phyloP scores from a whole-genome alignment of 2,797 vertebrate species.

The Sebastes paucispinis region DNA sequence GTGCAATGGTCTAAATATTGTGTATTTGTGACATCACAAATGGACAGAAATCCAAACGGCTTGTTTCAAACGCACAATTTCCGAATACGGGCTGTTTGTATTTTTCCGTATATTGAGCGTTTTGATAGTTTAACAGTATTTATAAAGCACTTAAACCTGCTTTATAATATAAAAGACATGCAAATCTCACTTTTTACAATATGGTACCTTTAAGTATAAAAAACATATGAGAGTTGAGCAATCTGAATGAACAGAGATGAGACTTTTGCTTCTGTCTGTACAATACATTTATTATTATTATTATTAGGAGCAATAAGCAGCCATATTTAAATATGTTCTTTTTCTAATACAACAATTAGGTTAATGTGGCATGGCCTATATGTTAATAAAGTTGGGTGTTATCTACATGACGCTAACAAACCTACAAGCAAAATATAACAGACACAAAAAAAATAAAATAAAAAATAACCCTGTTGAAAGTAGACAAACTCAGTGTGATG shows the following conservation, averaged over 20 bases:
- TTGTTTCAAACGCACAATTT: too few species aligned
- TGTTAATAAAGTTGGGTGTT: conserved; percentile 76
- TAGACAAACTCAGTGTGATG: conserved; percentile 19
- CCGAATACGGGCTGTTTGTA: too few species aligned
- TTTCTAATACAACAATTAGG: conserved; percentile 83
- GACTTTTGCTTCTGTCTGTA: conserved; percentile 65
- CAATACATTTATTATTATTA: conserved; percentile 87
- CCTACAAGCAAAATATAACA: conserved; percentile 72
- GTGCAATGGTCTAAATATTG: too few species aligned
- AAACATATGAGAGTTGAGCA: neutral
- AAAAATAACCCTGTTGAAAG: conserved; percentile 6
- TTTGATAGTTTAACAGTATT: too few species aligned
- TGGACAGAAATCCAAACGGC: too few species aligned
- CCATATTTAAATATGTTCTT: conserved; percentile 81
- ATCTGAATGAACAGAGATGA: neutral
- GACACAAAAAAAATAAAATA: conserved; percentile 7
- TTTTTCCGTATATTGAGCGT: too few species aligned
- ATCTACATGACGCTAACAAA: conserved; percentile 82
- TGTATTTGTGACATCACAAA: too few species aligned
- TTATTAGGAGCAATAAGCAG: conserved; percentile 81
- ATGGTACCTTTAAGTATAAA: neutral
- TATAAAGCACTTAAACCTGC: too few species aligned
- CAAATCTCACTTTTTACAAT: too few species aligned
- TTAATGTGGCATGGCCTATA: conserved; percentile 81
- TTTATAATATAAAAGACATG: too few species aligned